Conservation (phyloP, 37 sponge, comb jelly and placozoan species). For the Diacarnus erythraeanus region DNA sequence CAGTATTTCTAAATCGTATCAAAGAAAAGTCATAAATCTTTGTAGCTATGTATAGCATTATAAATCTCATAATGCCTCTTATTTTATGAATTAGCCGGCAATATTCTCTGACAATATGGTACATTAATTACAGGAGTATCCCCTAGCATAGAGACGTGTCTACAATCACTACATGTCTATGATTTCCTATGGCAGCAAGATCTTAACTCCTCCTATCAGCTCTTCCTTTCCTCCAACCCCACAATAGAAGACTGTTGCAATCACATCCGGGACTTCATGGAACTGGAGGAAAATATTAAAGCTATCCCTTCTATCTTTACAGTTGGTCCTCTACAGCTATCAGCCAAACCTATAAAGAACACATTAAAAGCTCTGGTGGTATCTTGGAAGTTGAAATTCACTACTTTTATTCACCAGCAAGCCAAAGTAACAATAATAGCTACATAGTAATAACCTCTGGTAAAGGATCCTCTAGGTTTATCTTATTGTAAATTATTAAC, state of each 20-base stretch:
- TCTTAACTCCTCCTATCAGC: constrained; percentile 66
- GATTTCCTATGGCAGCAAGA: constrained; percentile 84
- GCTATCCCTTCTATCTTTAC: constrained; percentile 41
- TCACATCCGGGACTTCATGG: constrained; percentile 40
- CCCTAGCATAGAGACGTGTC: constrained; percentile 22
- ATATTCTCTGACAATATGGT: too few relatives aligned
- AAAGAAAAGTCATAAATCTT: too few relatives aligned
- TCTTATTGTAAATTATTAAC: too few relatives aligned
- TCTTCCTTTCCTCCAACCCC: constrained; percentile 51
- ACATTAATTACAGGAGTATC: constrained; percentile 14
- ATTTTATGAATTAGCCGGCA: too few relatives aligned
- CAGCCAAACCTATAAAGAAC: constrained; percentile 74
- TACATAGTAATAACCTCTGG: too few relatives aligned
- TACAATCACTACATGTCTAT: constrained; percentile 36
- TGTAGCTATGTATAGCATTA: too few relatives aligned
- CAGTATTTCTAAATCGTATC: too few relatives aligned
- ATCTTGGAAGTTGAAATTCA: constrained; percentile 82
- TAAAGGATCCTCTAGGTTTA: too few relatives aligned
- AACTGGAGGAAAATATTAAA: constrained; percentile 56
- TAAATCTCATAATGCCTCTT: too few relatives aligned
- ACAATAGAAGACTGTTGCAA: constrained; percentile 25
- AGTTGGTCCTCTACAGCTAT: constrained; percentile 65
- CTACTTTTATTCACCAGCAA: constrained; percentile 67
- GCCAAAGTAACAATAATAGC: constrained; percentile 79
- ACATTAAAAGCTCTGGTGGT: constrained; percentile 61